Percentiles rank a stretch among this genome's conserved stretches.
phyloP scores from a whole-genome alignment of 2,113 vertebrate species.

The Oreochromis tanganicae region DNA sequence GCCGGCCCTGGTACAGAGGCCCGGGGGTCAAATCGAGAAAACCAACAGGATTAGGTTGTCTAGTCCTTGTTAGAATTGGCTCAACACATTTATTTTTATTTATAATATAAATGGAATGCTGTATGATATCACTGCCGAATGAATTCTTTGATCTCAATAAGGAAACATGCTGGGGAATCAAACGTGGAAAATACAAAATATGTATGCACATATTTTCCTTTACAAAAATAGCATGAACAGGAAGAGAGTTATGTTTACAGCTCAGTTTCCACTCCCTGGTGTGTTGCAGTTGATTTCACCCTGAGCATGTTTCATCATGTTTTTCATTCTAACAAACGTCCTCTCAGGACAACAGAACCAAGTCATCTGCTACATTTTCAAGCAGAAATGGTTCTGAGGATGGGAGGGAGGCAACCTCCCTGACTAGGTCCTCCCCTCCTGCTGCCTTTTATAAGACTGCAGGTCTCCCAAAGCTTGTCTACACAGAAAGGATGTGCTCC shows the following conservation, averaged over 20 bases:
- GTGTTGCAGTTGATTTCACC: background rate
- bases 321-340: background rate
- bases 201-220: background rate
- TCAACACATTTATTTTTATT: background rate
- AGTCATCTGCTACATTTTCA: background rate
- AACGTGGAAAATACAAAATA: background rate
- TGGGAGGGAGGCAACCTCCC: background rate
- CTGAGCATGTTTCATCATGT: background rate
- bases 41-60: background rate
- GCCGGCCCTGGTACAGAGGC: background rate
- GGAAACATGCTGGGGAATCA: background rate
- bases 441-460: constrained; percentile 31
- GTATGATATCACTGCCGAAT: background rate
- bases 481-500: constrained; percentile 43
- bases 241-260: background rate
- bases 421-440: background rate
- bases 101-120: background rate
- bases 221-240: background rate
- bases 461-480: background rate
- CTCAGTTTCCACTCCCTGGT: background rate
- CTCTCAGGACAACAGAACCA: background rate
- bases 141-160: background rate
- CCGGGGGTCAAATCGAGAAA: background rate
- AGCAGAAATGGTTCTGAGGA: background rate
- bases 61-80: background rate